phyloP scores from a whole-genome alignment of 2,888 invertebrate species.

The Andrena dorsata region DNA sequence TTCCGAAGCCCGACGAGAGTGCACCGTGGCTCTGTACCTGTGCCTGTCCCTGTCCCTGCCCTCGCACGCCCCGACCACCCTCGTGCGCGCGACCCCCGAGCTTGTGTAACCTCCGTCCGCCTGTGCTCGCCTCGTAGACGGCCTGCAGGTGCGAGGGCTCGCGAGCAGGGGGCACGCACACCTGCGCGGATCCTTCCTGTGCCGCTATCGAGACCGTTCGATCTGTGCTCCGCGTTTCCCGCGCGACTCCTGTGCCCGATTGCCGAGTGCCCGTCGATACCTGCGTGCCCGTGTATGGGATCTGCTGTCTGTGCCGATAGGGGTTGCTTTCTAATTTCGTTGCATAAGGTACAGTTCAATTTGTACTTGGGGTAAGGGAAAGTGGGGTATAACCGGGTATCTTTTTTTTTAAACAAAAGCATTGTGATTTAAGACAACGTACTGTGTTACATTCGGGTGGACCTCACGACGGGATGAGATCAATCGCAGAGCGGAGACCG shows the following conservation, averaged over 20 bases:
- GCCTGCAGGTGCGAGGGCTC: constrained; percentile 21
- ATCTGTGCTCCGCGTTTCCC: no score
- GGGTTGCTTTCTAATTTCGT: no score
- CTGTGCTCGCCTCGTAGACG: not conserved
- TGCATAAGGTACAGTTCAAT: no score
- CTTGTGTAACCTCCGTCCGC: constrained; percentile 7
- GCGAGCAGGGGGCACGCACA: constrained; percentile 25
- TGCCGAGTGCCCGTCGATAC: not conserved
- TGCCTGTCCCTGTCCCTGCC: not conserved
- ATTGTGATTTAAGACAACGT: no score
- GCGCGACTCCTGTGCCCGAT: not conserved
- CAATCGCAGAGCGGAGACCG: no score
- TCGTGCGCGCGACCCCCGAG: constrained; percentile 32
- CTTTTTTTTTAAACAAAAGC: no score
- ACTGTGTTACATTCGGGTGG: no score
- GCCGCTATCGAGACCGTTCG: not conserved
- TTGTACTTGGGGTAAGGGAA: no score
- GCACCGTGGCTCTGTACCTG: not conserved
- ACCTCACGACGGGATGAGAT: no score
- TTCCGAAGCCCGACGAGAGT: constrained; percentile 41
- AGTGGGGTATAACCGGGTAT: no score
- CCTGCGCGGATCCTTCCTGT: constrained; percentile 7
- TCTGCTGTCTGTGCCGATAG: no score
- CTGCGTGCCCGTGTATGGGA: no score
- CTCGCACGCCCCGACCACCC: constrained; percentile 8